Conservation (phyloP, 2,888 invertebrate species). For the Brenthis ino region DNA sequence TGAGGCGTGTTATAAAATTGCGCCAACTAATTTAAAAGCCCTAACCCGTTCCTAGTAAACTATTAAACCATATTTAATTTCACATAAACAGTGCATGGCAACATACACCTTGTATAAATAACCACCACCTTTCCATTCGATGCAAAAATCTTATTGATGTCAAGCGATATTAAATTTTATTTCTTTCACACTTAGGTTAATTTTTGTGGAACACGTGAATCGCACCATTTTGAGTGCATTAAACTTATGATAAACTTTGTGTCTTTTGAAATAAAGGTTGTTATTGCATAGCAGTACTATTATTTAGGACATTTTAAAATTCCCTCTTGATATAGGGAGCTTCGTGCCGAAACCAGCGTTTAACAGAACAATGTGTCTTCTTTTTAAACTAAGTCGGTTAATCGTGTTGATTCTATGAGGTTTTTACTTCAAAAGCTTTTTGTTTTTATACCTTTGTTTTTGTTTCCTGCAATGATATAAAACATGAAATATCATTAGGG, state of each 20-base stretch:
- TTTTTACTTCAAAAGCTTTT: conserved; percentile 34
- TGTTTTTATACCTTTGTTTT: conserved; percentile 11
- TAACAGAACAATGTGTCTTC: conserved; percentile 71
- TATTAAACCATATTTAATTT: conserved; percentile 77
- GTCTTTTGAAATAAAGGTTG: conserved; percentile 44
- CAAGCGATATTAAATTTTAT: conserved; percentile 59
- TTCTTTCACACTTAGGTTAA: conserved; percentile 49
- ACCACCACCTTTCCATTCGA: conserved; percentile 57
- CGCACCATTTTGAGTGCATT: conserved; percentile 39
- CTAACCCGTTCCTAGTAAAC: conserved; percentile 70
- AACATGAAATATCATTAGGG: conserved; percentile 14
- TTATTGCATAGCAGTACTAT: conserved; percentile 46
- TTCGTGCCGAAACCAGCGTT: conserved; percentile 80
- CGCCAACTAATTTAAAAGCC: conserved; percentile 56
- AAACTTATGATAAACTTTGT: conserved; percentile 48
- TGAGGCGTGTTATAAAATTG: conserved; percentile 44
- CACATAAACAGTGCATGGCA: conserved; percentile 70
- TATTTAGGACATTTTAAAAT: conserved; percentile 58
- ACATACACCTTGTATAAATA: conserved; percentile 70
- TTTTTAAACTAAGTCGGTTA: conserved; percentile 69
- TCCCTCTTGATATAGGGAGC: conserved; percentile 65
- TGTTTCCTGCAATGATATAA: conserved; percentile 14
- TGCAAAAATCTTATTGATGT: conserved; percentile 50
- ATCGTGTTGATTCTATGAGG: conserved; percentile 57
- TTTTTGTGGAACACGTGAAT: conserved; percentile 50